A percentile compares a stretch with the other conserved stretches of the same genome.
Conservation (phyloP, 1,140 invertebrate genomes). For the Aphis craccivora region DNA sequence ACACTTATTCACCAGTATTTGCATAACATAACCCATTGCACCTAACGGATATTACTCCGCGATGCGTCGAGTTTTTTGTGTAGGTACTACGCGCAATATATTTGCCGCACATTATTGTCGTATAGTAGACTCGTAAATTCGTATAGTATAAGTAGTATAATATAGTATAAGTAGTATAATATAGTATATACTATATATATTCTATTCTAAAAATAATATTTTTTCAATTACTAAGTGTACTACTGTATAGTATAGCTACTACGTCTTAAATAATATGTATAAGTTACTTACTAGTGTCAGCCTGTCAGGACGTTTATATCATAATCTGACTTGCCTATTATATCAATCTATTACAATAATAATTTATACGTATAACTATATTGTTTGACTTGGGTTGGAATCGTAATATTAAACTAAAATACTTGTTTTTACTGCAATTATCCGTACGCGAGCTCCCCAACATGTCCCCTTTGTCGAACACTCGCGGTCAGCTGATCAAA, state of each 20-base stretch:
- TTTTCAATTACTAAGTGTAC: too few relatives aligned
- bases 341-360: not conserved
- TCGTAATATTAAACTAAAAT: not conserved
- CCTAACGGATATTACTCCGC: not conserved
- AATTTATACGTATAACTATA: not conserved
- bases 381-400: not conserved
- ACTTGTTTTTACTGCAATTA: not conserved
- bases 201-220: too few relatives aligned
- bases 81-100: not conserved
- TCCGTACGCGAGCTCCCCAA: not conserved
- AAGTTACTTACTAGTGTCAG: not conserved
- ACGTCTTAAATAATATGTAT: not conserved
- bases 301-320: not conserved
- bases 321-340: fast-evolving
- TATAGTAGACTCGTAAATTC: too few relatives aligned
- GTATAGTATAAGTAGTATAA: too few relatives aligned
- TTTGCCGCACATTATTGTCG: not conserved
- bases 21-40: not conserved
- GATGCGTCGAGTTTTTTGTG: not conserved
- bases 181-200: too few relatives aligned
- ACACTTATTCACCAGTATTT: not conserved
- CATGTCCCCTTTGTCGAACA: too few relatives aligned
- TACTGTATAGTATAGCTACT: too few relatives aligned
- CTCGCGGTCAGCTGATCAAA: too few relatives aligned
- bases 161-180: too few relatives aligned